A percentile compares a stretch with the other conserved stretches of the same genome.
Evolutionary conservation across 92 coral and sea anemone genomes (phyloP).

Genomic region (Porites cylindrica): DNA sequence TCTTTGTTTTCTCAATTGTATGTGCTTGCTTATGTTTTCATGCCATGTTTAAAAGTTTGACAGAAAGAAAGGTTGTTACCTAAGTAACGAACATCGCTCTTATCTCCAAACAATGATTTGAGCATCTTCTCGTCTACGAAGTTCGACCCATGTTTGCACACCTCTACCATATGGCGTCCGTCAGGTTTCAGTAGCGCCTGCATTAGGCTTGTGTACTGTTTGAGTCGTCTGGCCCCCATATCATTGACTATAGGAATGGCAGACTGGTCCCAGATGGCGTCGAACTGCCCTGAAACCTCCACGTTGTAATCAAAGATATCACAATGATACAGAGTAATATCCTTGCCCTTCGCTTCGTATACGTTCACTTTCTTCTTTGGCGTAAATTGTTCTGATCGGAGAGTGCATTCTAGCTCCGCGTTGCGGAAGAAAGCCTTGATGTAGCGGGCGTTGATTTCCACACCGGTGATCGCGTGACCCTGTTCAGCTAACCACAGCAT

Average conservation of each 20-base stretch:
- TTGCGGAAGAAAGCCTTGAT: slow-evolving; percentile 43
- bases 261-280: slow-evolving; percentile 53
- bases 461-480: slow-evolving; percentile 35
- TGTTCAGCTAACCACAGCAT: slow-evolving; percentile 46
- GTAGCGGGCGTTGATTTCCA: slow-evolving; percentile 18
- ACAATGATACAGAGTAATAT: slow-evolving; percentile 31
- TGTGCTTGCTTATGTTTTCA: neutral
- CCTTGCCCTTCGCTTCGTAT: slow-evolving; percentile 29
- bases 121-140: slow-evolving; percentile 52
- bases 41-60: neutral
- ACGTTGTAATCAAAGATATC: slow-evolving; percentile 34
- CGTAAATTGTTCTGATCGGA: slow-evolving; percentile 11
- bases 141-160: slow-evolving; percentile 59
- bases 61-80: neutral
- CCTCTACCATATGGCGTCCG: slow-evolving; percentile 66
- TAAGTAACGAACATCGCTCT: slow-evolving; percentile 53
- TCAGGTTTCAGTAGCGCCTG: slow-evolving; percentile 52
- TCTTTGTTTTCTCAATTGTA: neutral
- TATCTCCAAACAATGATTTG: slow-evolving; percentile 46
- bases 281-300: slow-evolving; percentile 21
- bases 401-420: slow-evolving; percentile 22
- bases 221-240: slow-evolving; percentile 49
- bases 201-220: slow-evolving; percentile 47
- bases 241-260: slow-evolving; percentile 60
- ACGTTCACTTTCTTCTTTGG: slow-evolving; percentile 19